Evolutionary conservation across 2,113 vertebrate genomes (phyloP).

Genomic region (Desmodus rotundus): DNA sequence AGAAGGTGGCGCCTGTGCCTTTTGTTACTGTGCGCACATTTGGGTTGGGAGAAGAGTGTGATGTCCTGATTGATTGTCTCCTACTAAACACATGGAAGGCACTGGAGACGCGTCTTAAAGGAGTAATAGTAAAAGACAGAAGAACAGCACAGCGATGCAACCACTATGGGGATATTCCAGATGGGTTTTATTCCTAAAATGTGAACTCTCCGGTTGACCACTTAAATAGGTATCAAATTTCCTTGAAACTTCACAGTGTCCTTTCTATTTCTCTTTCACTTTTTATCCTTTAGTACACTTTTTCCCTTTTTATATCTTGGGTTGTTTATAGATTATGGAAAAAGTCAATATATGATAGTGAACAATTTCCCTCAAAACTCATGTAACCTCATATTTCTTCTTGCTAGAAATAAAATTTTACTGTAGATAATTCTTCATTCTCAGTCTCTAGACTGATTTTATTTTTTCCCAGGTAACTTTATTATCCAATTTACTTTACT

Average conservation of each 20-base stretch:
- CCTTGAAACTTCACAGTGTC: neutral
- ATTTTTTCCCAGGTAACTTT: neutral
- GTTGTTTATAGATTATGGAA: neutral
- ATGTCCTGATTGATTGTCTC: neutral
- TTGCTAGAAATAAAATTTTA: neutral
- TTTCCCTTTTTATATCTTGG: neutral
- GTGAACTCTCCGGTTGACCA: neutral
- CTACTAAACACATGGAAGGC: neutral
- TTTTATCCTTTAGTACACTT: neutral
- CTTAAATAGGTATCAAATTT: neutral
- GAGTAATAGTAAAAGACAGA: neutral
- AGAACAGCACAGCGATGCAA: accelerated
- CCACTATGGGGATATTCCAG: neutral
- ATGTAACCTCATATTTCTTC: neutral
- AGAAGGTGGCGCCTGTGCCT: accelerated
- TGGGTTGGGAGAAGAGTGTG: neutral
- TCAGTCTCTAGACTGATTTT: neutral
- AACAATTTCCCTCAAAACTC: neutral
- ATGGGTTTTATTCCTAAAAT: neutral
- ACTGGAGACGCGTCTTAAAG: neutral
- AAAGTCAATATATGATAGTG: neutral
- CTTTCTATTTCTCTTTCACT: neutral
- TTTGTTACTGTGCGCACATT: neutral
- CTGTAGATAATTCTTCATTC: neutral
- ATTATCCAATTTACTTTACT: neutral